A percentile compares a stretch with the other conserved stretches of the same genome.
Evolutionary conservation across 2,113 vertebrate genomes (phyloP).

Genomic region (Bufo gargarizans): DNA sequence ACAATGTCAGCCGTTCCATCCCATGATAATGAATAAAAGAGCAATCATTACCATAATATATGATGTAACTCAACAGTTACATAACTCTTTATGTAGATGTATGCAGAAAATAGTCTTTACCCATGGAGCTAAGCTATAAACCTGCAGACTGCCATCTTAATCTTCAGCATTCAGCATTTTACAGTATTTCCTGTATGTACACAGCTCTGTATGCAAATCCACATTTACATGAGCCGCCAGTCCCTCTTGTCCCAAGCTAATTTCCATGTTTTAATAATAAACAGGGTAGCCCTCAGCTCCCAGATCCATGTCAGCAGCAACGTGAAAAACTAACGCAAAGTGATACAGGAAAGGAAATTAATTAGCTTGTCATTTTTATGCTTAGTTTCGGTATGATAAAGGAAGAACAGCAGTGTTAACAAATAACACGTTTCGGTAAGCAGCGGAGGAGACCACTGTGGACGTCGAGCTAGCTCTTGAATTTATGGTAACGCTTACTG

Average conservation of each 20-base stretch:
- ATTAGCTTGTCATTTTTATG: slow-evolving; percentile 34
- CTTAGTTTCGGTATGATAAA: background rate
- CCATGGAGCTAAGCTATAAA: background rate
- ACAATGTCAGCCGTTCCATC: background rate
- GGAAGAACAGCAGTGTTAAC: background rate
- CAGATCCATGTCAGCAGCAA: slow-evolving; percentile 19
- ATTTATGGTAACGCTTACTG: background rate
- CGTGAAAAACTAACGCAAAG: background rate
- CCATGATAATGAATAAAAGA: background rate
- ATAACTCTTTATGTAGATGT: background rate
- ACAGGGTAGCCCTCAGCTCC: slow-evolving; percentile 12
- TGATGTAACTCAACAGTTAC: background rate
- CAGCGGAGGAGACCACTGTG: background rate
- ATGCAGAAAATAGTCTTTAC: background rate
- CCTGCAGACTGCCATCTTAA: background rate
- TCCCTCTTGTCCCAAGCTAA: background rate
- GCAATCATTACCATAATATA: background rate
- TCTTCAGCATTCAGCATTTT: background rate
- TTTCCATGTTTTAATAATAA: slow-evolving; percentile 46
- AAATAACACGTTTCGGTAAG: background rate
- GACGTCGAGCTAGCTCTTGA: background rate
- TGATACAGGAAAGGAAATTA: slow-evolving; percentile 12
- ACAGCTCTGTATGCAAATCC: background rate
- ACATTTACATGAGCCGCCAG: background rate
- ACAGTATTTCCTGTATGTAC: background rate